Conservation (phyloP, 2,797 vertebrate species). For the Rhadinocentrus ornatus region DNA sequence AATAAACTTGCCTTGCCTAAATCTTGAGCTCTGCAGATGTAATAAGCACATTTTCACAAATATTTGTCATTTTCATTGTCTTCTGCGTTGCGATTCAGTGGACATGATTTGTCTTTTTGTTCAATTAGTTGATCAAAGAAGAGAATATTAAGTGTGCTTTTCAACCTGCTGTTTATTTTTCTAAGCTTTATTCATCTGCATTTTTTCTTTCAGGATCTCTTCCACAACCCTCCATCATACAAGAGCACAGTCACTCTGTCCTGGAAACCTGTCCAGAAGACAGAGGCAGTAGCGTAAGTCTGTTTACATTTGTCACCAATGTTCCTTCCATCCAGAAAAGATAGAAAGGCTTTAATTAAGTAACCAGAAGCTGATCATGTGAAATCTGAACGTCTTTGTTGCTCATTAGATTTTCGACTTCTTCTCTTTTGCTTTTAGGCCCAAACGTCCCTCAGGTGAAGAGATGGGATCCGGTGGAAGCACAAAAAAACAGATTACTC, state of each 20-base stretch:
- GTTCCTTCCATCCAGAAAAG: neutral
- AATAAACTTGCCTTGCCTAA: neutral
- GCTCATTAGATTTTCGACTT: neutral
- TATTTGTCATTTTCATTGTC: neutral
- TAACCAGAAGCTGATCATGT: neutral
- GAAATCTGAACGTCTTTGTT: neutral
- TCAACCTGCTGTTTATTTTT: neutral
- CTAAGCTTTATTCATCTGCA: neutral
- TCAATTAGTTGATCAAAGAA: neutral
- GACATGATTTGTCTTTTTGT: conserved; percentile 2
- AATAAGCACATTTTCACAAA: neutral
- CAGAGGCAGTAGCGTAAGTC: conserved; percentile 90
- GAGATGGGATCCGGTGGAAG: conserved; percentile 86
- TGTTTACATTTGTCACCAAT: neutral
- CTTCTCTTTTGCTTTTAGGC: conserved; percentile 37
- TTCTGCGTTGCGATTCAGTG: neutral
- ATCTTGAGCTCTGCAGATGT: neutral
- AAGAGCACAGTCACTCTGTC: conserved; percentile 97
- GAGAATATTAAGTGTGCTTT: neutral
- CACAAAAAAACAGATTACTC: conserved; percentile 88
- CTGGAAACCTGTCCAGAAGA: conserved; percentile 97
- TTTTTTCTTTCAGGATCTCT: conserved; percentile 88
- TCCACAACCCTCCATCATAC: conserved; percentile 98
- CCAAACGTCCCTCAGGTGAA: conserved; percentile 87
- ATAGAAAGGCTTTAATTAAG: neutral